phyloP scores from a whole-genome alignment of 1,140 invertebrate genomes.

The Zaprionus gabonicus region DNA sequence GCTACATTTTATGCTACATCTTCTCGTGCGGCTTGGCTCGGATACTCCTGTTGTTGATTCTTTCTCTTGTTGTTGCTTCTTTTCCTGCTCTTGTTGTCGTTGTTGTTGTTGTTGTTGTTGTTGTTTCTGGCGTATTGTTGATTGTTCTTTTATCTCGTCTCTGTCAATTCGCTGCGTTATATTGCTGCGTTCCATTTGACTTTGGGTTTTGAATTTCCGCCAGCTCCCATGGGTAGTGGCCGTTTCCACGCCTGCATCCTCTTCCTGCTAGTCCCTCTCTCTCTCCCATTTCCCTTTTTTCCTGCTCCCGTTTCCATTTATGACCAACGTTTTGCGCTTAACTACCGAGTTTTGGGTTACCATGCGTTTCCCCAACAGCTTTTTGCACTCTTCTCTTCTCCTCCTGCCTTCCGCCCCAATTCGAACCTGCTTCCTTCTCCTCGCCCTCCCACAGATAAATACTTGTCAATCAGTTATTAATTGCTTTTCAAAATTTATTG shows the following conservation, averaged over 20 bases:
- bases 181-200: conserved; percentile 80
- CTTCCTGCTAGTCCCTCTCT: background rate
- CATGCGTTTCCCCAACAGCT: conserved; percentile 9
- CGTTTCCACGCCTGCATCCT: background rate
- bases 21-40: conserved; percentile 44
- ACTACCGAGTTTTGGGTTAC: conserved; percentile 28
- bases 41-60: conserved; percentile 34
- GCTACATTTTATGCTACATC: conserved; percentile 81
- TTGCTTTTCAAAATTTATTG: conserved; percentile 83
- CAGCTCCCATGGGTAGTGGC: conserved; percentile 44
- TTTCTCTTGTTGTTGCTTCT: conserved; percentile 20
- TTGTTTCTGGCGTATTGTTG: conserved; percentile 72
- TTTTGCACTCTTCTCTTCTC: conserved; percentile 41
- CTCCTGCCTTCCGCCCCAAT: conserved; percentile 47
- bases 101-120: conserved; percentile 24
- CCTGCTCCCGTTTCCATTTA: conserved; percentile 22
- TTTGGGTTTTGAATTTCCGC: conserved; percentile 80
- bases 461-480: conserved; percentile 83
- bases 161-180: conserved; percentile 79
- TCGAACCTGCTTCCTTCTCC: conserved; percentile 6
- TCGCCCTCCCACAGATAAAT: conserved; percentile 60
- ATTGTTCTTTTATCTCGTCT: conserved; percentile 83
- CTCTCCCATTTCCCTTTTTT: background rate
- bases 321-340: conserved; percentile 23
- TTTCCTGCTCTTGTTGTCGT: conserved; percentile 6